A percentile compares a stretch with the other conserved stretches of the same genome.
These are phyloP conservation scores for Coelopa pilipes DNA, from an alignment of 2,888 invertebrate species.

Conservation along the genomic window DNA sequence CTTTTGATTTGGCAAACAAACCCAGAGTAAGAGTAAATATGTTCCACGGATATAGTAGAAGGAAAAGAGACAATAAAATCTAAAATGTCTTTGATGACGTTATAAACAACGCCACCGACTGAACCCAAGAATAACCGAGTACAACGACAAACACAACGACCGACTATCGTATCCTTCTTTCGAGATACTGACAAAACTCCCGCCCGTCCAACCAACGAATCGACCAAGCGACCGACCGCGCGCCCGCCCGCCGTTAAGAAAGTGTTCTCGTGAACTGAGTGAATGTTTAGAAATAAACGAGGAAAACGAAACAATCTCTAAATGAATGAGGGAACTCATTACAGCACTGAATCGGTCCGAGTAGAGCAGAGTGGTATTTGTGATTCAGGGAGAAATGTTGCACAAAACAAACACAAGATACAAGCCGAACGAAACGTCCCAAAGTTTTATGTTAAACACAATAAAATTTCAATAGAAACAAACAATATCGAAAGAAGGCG, in stretches of 20 bases:
- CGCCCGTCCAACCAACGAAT: not conserved
- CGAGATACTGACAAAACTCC: conserved; percentile 20
- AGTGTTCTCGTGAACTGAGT: not conserved
- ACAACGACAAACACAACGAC: too few species aligned
- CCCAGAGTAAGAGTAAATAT: conserved; percentile 30
- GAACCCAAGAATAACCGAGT: conserved; percentile 8
- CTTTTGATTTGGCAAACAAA: conserved; percentile 39
- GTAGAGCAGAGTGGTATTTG: not conserved
- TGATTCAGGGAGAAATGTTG: conserved; percentile 25
- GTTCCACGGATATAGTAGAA: conserved; percentile 4
- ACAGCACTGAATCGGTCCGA: conserved; percentile 1
- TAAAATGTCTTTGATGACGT: conserved; percentile 42
- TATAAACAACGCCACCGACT: conserved; percentile 37
- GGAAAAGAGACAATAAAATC: conserved; percentile 35
- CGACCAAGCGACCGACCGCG: not conserved
- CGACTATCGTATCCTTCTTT: not conserved
- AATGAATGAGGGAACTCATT: conserved; percentile 9
- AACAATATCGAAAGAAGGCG: conserved; percentile 16
- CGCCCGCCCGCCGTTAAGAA: too few species aligned
- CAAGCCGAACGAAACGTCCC: conserved; percentile 3
- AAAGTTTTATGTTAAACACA: conserved; percentile 30
- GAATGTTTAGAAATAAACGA: not conserved
- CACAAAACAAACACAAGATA: conserved; percentile 33
- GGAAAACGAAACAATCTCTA: not conserved
- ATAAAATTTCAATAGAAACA: conserved; percentile 28